A percentile compares a stretch with the other conserved stretches of the same genome.
Evolutionary conservation across 2,113 vertebrate species (phyloP).

Genomic region (Telmatochromis brichardi): DNA sequence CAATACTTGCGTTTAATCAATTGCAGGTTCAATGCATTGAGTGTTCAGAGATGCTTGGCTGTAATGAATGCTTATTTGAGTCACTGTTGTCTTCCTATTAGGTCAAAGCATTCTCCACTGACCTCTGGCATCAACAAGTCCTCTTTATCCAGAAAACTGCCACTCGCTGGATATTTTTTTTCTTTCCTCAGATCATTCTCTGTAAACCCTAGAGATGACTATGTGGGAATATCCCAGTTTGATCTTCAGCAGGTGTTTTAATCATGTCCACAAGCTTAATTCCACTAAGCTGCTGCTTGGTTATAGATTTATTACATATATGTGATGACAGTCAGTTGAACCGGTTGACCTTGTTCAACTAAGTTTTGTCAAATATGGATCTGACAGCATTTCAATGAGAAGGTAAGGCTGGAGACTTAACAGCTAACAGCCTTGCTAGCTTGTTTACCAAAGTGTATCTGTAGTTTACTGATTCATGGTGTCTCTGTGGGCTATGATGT

Average conservation of each 20-base stretch:
- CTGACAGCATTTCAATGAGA: neutral
- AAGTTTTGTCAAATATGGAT: neutral
- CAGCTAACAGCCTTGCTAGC: neutral
- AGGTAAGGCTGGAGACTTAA: neutral
- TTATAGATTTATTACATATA: neutral
- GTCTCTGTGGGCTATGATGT: neutral
- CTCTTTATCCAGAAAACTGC: neutral
- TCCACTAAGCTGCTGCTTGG: neutral
- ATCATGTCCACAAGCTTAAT: neutral
- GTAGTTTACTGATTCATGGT: neutral
- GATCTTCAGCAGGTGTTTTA: neutral
- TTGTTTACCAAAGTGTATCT: neutral
- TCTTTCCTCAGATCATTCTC: neutral
- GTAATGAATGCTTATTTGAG: neutral
- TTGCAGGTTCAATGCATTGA: neutral
- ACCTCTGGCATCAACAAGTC: neutral
- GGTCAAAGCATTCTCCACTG: neutral
- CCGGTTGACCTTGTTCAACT: neutral
- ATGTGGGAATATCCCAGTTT: neutral
- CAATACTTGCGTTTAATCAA: neutral
- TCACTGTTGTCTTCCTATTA: neutral
- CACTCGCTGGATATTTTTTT: neutral
- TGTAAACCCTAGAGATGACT: neutral
- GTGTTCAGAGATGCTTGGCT: neutral
- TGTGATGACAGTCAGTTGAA: neutral